Conservation (phyloP, 2,888 invertebrate species). For the Hesperia comma region DNA sequence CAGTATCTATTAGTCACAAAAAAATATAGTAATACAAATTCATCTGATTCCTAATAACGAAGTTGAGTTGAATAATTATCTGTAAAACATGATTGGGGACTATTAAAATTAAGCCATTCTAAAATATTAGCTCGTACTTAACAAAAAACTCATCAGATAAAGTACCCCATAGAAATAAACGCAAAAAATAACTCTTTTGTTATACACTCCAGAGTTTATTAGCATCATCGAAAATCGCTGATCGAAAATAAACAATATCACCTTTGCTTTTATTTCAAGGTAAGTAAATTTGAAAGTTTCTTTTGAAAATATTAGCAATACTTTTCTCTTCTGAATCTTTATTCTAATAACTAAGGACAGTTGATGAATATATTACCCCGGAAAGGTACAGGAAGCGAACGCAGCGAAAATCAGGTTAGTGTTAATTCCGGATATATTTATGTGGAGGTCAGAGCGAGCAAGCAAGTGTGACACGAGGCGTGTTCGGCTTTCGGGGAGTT, state of each 20-base stretch:
- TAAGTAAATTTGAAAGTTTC: too few relatives aligned
- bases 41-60: too few relatives aligned
- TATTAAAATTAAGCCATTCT: too few relatives aligned
- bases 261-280: too few relatives aligned
- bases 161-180: neutral
- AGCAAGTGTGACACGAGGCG: constrained; percentile 65
- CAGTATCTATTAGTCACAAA: too few relatives aligned
- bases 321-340: neutral
- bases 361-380: neutral
- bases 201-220: neutral
- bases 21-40: too few relatives aligned
- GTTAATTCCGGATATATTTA: constrained; percentile 25
- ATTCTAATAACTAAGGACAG: neutral
- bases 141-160: neutral
- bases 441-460: constrained; percentile 46
- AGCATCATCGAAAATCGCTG: neutral
- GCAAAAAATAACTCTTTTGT: neutral
- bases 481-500: constrained; percentile 65
- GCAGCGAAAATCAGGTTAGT: constrained; percentile 41
- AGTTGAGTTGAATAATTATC: too few relatives aligned
- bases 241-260: neutral
- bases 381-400: neutral
- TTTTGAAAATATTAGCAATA: neutral
- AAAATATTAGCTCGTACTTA: neutral
- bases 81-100: too few relatives aligned